These are phyloP conservation scores for Heliothis peltigera DNA, from an alignment of 2,888 invertebrate genomes.

Conservation along the genomic window DNA sequence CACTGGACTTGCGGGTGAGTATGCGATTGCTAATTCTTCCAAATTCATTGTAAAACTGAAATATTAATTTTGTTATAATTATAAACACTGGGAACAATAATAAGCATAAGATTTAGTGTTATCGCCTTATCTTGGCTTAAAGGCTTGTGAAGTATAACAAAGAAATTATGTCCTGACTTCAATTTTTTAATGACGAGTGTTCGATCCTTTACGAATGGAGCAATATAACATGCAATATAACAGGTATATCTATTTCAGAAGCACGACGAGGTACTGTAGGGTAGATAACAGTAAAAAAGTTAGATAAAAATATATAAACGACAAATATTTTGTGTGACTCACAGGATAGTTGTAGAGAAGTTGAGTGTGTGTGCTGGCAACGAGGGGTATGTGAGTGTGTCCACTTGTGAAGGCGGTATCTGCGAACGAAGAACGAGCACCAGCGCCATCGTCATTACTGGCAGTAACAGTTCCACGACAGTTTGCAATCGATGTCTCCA, in stretches of 20 bases:
- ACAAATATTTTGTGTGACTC: constrained; percentile 61
- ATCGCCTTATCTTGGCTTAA: background rate
- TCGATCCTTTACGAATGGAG: too few relatives aligned
- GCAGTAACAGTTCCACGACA: constrained; percentile 91
- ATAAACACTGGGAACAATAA: background rate
- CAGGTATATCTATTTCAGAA: too few relatives aligned
- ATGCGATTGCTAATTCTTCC: constrained; percentile 79
- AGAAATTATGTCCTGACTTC: too few relatives aligned
- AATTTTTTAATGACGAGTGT: too few relatives aligned
- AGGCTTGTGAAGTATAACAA: too few relatives aligned
- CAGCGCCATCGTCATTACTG: constrained; percentile 91
- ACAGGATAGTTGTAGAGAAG: constrained; percentile 71
- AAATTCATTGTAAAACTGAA: constrained; percentile 72
- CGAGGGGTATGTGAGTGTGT: constrained; percentile 68
- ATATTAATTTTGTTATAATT: background rate
- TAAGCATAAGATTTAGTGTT: background rate
- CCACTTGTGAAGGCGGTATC: constrained; percentile 88
- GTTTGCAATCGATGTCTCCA: constrained; percentile 93
- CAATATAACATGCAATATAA: too few relatives aligned
- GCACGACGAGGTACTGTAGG: too few relatives aligned
- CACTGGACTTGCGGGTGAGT: constrained; percentile 82
- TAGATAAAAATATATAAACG: background rate
- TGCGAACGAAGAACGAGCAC: constrained; percentile 92
- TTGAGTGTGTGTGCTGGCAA: constrained; percentile 74
- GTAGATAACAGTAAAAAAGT: too few relatives aligned